Percentiles rank a stretch among this genome's conserved stretches.
Evolutionary conservation across 2,113 vertebrate genomes (phyloP).

Genomic region (Neopipo cinnamomea): DNA sequence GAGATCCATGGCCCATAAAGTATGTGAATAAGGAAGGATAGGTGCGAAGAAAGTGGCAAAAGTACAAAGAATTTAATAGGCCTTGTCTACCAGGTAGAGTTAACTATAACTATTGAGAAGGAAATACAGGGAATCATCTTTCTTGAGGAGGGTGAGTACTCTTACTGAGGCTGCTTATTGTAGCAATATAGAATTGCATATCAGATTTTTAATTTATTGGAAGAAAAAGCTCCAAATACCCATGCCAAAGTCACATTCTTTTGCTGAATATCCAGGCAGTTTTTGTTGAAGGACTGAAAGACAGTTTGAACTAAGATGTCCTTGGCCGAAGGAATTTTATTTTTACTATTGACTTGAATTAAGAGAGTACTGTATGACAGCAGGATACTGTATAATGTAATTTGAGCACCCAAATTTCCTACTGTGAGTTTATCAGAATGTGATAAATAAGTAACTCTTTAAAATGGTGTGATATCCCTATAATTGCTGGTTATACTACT

Average conservation of each 20-base stretch:
- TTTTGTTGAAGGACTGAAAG: neutral
- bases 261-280: neutral
- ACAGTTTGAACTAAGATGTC: neutral
- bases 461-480: neutral
- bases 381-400: neutral
- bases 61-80: neutral
- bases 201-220: neutral
- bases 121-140: neutral
- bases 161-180: neutral
- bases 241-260: neutral
- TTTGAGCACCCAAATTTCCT: neutral
- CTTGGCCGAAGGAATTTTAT: neutral
- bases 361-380: neutral
- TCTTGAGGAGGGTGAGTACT: neutral
- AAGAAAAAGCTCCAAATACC: neutral
- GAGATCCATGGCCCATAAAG: neutral
- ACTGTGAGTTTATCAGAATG: neutral
- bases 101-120: neutral
- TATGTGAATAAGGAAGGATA: neutral
- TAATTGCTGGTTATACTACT: neutral
- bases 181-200: neutral
- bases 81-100: neutral
- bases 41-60: neutral
- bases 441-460: neutral
- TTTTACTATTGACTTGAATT: neutral